Evolutionary conservation across 2,888 invertebrate genomes (phyloP).

Genomic region (Aplocera efformata): DNA sequence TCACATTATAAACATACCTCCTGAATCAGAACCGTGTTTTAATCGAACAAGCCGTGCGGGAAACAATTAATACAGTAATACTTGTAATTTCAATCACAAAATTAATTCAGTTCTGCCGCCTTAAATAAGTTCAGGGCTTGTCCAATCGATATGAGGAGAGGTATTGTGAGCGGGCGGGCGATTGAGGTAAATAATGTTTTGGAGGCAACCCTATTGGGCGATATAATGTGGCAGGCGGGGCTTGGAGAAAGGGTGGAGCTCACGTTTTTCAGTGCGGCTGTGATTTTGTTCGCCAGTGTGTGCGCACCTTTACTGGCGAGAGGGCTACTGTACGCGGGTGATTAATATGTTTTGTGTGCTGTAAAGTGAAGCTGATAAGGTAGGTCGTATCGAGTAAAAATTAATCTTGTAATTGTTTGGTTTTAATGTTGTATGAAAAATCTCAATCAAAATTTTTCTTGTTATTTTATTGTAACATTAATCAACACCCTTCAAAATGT

Average conservation of each 20-base stretch:
- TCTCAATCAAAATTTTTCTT: too few species aligned
- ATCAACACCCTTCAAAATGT: too few species aligned
- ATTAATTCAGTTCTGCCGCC: conserved; percentile 72
- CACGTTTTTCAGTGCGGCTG: conserved; percentile 35
- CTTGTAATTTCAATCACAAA: conserved; percentile 76
- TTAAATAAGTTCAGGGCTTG: conserved; percentile 70
- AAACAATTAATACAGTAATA: conserved; percentile 61
- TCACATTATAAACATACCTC: conserved; percentile 37
- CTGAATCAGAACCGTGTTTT: conserved; percentile 45
- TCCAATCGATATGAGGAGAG: conserved; percentile 72
- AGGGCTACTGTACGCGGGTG: conserved; percentile 14
- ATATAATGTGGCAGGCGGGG: conserved; percentile 39
- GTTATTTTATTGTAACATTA: too few species aligned
- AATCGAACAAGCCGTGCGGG: conserved; percentile 59
- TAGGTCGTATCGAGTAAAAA: conserved; percentile 12
- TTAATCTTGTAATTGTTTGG: neutral
- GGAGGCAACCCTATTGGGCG: conserved; percentile 45
- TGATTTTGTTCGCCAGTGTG: conserved; percentile 29
- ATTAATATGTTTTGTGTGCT: conserved; percentile 24
- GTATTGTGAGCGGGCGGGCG: conserved; percentile 60
- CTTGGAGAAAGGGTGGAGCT: conserved; percentile 37
- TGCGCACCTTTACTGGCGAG: conserved; percentile 27
- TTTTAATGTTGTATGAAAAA: too few species aligned
- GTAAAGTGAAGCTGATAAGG: conserved; percentile 24
- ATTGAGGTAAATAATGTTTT: conserved; percentile 72